Evolutionary conservation across 2,888 invertebrate genomes (phyloP).

Genomic region (Diploptera punctata): DNA sequence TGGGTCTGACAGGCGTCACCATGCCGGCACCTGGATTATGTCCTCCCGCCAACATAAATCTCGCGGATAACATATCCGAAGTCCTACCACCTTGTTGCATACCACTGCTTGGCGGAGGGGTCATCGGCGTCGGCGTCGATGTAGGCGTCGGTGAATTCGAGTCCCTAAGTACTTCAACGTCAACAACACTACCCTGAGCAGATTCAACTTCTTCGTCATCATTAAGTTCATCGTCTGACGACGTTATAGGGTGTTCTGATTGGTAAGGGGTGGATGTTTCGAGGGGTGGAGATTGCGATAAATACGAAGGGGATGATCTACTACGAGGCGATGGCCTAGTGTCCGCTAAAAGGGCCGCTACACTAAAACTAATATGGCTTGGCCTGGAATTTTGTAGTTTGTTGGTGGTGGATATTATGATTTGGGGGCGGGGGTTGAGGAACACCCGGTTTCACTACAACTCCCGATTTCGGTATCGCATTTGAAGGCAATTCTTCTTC

Average conservation of each 20-base stretch:
- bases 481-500: constrained; percentile 2
- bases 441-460: constrained; percentile 39
- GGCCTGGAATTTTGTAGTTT: constrained; percentile 51
- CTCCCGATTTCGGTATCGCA: neutral
- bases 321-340: constrained; percentile 52
- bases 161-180: constrained; percentile 72
- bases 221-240: constrained; percentile 66
- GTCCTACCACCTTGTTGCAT: neutral
- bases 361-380: constrained; percentile 73
- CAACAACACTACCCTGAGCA: constrained; percentile 69
- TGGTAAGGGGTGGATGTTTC: constrained; percentile 26
- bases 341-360: constrained; percentile 79
- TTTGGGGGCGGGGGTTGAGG: constrained; percentile 39
- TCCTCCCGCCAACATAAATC: constrained; percentile 42
- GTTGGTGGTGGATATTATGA: constrained; percentile 2
- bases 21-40: constrained; percentile 28
- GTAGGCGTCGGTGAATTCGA: constrained; percentile 30
- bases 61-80: constrained; percentile 22
- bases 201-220: constrained; percentile 68
- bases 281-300: constrained; percentile 43
- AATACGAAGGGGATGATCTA: constrained; percentile 48
- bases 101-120: neutral
- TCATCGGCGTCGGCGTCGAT: constrained; percentile 30
- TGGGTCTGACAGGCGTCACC: constrained; percentile 69
- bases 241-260: constrained; percentile 53